Base-by-base conservation (phyloP, 2,888 invertebrate species). In the Diachrysia chrysitis region DNA sequence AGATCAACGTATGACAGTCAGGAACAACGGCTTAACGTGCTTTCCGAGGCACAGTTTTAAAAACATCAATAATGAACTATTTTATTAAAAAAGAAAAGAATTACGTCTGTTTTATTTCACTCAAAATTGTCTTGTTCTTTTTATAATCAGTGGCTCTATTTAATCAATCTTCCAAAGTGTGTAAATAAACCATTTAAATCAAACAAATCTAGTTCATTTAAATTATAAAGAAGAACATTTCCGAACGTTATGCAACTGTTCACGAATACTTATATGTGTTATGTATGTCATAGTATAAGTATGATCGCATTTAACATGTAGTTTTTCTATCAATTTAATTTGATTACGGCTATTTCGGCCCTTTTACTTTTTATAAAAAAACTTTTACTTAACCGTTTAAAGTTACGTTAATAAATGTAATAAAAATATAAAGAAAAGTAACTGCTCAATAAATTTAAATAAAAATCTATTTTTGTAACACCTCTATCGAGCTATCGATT, bases 191-290 rank as follows among this genome's bases (percentile, higher is more conserved):
- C n/a, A 42, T 42, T 42, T n/a, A 6, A n/a, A 5, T 42, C 7
- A 7, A n/a, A 42, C n/a, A 42, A 42, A 42, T n/a, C 42, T 42
- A 42, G 42, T 42, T n/a, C 32, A 63, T 2, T 62, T 63, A 54
- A 53, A 51, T 73, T 66, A 48, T 54, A 63, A 73, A 57, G 37
- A 3, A 54, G 53, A 66, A 0, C 59, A 58, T 71, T 71, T 63
- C 56, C 54, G 46, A 14, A 25, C 5, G 14, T 73, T 66, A 66
- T 19, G 54, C 19, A 66, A 73, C 51, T n/a, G 58, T 59, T 42
- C 0, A 51, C 3, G 5, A 53, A n/a, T 16, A 46, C 46, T 6
- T 42, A 10, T 21, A 46, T 42, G 29, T 23, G 9, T 63, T 21
- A 48, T 32, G 14, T n/a, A n/a, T 70, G 51, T 55, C 54, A 32